Evolutionary conservation across 2,113 vertebrate species (phyloP).

Genomic region (Athene noctua): DNA sequence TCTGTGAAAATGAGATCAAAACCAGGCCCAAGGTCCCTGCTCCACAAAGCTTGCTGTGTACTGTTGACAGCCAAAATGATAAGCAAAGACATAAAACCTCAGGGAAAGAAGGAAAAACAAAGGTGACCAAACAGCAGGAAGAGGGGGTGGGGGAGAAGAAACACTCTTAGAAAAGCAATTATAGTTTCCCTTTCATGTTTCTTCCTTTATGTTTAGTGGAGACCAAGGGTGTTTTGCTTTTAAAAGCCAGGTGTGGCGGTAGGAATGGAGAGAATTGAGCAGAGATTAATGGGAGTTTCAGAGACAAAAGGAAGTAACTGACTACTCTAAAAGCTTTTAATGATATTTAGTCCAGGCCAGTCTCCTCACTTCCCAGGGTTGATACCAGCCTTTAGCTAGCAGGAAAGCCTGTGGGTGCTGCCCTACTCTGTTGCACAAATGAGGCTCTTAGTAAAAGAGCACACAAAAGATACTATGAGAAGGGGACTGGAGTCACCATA

Average conservation of each 20-base stretch:
- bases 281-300: slow-evolving; percentile 1
- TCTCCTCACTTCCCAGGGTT: not conserved
- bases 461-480: not conserved
- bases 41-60: not conserved
- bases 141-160: not conserved
- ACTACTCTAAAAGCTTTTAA: not conserved
- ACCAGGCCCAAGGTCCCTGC: not conserved
- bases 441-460: not conserved
- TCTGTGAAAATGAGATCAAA: not conserved
- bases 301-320: slow-evolving; percentile 6
- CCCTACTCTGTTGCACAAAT: not conserved
- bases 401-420: not conserved
- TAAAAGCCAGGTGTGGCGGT: slow-evolving; percentile 31
- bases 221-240: slow-evolving; percentile 25
- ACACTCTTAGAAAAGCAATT: slow-evolving; percentile 36
- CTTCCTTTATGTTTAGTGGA: not conserved
- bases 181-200: slow-evolving; percentile 35
- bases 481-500: fast-evolving
- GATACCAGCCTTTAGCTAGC: not conserved
- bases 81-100: slow-evolving; percentile 38
- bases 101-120: slow-evolving; percentile 17
- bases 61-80: slow-evolving; percentile 38
- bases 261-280: not conserved
- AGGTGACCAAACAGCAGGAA: slow-evolving; percentile 41
- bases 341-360: not conserved